These are phyloP conservation scores for Popillia japonica DNA, from an alignment of 1,140 invertebrate species.

Conservation along the genomic window DNA sequence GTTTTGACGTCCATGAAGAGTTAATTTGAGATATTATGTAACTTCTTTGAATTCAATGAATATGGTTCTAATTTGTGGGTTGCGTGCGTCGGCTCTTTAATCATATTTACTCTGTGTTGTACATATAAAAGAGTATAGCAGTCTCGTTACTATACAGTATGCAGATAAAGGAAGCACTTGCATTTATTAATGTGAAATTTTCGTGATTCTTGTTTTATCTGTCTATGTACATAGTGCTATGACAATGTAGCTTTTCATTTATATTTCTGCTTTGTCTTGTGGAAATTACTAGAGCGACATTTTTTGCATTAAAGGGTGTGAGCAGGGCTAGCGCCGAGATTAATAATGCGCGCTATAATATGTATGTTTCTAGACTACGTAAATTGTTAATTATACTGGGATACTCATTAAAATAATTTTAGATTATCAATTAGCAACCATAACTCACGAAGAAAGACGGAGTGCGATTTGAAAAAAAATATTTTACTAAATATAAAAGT, in stretches of 20 bases:
- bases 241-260: background rate
- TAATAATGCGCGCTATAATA: no score
- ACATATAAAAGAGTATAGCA: constrained; percentile 9
- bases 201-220: background rate
- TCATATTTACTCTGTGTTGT: background rate
- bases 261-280: background rate
- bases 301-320: no score
- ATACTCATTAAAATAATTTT: no score
- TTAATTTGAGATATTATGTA: constrained; percentile 20
- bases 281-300: no score
- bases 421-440: no score
- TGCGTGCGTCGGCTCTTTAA: constrained; percentile 1
- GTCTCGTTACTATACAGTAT: background rate
- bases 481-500: no score
- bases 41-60: constrained; percentile 8
- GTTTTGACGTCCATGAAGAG: background rate
- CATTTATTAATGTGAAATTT: constrained; percentile 6
- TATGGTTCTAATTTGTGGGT: constrained; percentile 9
- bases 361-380: no score
- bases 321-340: no score
- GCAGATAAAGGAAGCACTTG: background rate
- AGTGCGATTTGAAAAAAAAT: no score
- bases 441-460: no score
- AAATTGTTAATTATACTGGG: no score
- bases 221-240: background rate